phyloP scores from a whole-genome alignment of 2,888 invertebrate species.

The Ectemnius cavifrons region DNA sequence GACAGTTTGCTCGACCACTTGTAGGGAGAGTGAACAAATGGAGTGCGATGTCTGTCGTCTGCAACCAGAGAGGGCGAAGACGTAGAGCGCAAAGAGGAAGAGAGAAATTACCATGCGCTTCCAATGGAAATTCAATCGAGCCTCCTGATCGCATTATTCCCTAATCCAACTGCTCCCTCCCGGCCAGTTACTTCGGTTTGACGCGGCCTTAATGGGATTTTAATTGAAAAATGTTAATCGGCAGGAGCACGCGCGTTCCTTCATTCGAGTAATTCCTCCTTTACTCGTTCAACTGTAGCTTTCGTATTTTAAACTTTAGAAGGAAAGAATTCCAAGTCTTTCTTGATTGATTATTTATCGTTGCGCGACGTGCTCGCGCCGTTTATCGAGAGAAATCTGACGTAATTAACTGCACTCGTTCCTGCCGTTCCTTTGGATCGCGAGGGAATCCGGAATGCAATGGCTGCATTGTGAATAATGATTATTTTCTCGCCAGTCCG shows the following conservation, averaged over 20 bases:
- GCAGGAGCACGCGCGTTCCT: conserved; percentile 19
- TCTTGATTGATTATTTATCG: neutral
- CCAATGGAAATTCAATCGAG: conserved; percentile 62
- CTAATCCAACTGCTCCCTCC: conserved; percentile 50
- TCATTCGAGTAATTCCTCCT: neutral
- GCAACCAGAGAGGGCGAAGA: conserved; percentile 23
- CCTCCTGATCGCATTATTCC: conserved; percentile 59
- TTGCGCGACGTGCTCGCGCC: neutral
- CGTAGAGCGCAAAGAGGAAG: conserved; percentile 13
- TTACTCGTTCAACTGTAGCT: neutral
- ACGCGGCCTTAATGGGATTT: conserved; percentile 60
- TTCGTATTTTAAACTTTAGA: no score
- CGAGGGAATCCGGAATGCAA: conserved; percentile 39
- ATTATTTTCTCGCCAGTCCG: conserved; percentile 47
- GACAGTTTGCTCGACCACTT: conserved; percentile 30
- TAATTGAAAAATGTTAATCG: conserved; percentile 67
- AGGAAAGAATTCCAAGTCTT: no score
- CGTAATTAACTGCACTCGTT: conserved; percentile 34
- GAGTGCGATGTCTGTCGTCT: conserved; percentile 42
- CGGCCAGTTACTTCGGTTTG: conserved; percentile 30
- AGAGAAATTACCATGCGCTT: conserved; percentile 41
- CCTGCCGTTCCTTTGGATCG: conserved; percentile 11
- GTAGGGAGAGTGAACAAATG: conserved; percentile 35
- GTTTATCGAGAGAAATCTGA: conserved; percentile 30
- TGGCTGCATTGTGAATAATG: conserved; percentile 51